Conservation (phyloP, 2,888 invertebrate genomes). For the Hypsopygia costalis region DNA sequence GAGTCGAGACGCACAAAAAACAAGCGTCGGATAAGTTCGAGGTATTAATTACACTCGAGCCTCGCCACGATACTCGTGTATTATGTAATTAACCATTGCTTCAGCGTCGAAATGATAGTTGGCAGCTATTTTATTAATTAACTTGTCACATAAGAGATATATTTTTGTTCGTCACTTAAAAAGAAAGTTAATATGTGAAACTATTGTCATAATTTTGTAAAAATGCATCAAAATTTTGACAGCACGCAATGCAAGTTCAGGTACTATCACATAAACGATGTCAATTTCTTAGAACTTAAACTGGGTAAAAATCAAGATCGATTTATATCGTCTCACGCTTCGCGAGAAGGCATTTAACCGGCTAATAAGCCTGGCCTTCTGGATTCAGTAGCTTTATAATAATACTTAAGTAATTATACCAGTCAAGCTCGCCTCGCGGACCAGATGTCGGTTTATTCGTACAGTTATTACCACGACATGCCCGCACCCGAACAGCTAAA, state of each 20-base stretch:
- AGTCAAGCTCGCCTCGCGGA: conserved; percentile 39
- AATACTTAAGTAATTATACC: conserved; percentile 53
- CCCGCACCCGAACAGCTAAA: conserved; percentile 29
- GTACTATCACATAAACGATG: conserved; percentile 4
- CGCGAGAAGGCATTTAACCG: conserved; percentile 31
- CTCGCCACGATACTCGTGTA: conserved; percentile 39
- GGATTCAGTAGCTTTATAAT: conserved; percentile 65
- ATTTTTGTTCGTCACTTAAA: conserved; percentile 28
- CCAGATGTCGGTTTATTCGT: conserved; percentile 50
- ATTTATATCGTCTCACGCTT: conserved; percentile 43
- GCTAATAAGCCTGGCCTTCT: conserved; percentile 39
- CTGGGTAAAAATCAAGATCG: conserved; percentile 11
- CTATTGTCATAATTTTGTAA: neutral
- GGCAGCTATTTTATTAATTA: conserved; percentile 40
- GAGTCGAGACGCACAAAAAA: conserved; percentile 49
- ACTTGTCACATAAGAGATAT: conserved; percentile 32
- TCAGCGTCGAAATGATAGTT: conserved; percentile 37
- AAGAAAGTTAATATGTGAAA: neutral
- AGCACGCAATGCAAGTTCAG: neutral
- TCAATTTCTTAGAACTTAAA: conserved; percentile 11
- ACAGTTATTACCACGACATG: conserved; percentile 47
- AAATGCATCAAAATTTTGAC: neutral
- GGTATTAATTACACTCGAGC: conserved; percentile 51
- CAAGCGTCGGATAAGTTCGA: conserved; percentile 44
- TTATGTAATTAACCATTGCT: conserved; percentile 50